phyloP scores from a whole-genome alignment of 2,888 invertebrate species.

The Mythimna albipuncta region DNA sequence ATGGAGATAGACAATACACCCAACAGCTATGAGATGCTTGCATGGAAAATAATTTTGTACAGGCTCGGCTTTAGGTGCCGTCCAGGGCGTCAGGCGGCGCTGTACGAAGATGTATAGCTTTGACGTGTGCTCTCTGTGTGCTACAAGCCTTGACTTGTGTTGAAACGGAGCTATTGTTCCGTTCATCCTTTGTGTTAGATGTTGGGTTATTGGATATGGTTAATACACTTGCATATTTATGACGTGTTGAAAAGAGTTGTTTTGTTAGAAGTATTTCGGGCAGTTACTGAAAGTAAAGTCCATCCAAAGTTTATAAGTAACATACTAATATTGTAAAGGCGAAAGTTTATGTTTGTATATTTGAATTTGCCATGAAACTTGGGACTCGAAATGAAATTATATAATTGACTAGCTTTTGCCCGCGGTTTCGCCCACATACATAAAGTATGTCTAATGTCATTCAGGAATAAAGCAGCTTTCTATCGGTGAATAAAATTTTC shows the following conservation, averaged over 20 bases:
- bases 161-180: conserved; percentile 8
- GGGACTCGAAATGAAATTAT: no score
- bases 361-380: no score
- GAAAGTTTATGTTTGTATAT: no score
- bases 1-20: conserved; percentile 38
- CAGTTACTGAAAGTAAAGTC: no score
- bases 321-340: no score
- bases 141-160: conserved; percentile 11
- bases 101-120: conserved; percentile 34
- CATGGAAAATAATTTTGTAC: conserved; percentile 35
- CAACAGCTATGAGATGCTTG: conserved; percentile 2
- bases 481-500: no score
- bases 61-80: conserved; percentile 15
- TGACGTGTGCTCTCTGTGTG: conserved; percentile 15
- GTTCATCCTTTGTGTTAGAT: conserved; percentile 23
- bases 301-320: no score
- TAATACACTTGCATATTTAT: not conserved
- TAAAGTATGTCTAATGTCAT: no score
- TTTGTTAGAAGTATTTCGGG: no score
- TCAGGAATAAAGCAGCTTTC: no score
- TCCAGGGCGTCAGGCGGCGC: conserved; percentile 23
- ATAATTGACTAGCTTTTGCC: no score
- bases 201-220: conserved; percentile 14
- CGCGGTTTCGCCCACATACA: no score
- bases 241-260: not conserved